Evolutionary conservation across 2,113 vertebrate species (phyloP), one percentile per base, ranked within the genome.

Genomic region (Camelus dromedarius): DNA sequence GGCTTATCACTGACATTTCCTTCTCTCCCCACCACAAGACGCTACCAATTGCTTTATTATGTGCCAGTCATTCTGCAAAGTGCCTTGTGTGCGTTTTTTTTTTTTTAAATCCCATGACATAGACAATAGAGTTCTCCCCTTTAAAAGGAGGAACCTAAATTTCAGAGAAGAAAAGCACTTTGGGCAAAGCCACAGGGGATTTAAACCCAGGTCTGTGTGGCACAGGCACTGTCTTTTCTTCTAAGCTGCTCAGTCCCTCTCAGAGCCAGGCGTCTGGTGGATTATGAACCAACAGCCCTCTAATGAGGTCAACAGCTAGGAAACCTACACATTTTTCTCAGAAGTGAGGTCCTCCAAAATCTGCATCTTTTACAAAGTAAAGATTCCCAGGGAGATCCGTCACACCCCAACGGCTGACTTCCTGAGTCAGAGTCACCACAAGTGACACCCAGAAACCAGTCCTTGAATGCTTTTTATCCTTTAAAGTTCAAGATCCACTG

Each of bases 71-170:
- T 82, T 93, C 62, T 50, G 42, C 62, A 67, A 87, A 82, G 30
- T 2, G 15, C 28, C 66, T 92, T 60, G 14, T 13, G 35, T 38
- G 19, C 28, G n/a, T 64, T 66, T 54, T 42, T 42, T 35, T 93
- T 86, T 94, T 35, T 90, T 77, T 46, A 66, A 89, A 66, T 73
- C n/a, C 32, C 30, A 50, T 14, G 14, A 95, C 18, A 54, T 48
- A 88, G 26, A 69, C 11, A 52, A 86, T 67, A 69, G 32, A 72
- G 30, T 52, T 85, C 13, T 75, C 26, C 6, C 92, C 16, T 54
- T 85, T 66, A 80, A 94, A 86, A 79, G 22, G 35, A 87, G 7
- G 26, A 96, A 80, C 26, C 16, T 54, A 48, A 84, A 76, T 72
- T 15, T 89, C 35, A 72, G 54, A 32, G 20, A 82, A 81, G 52